Evolutionary conservation across 2,113 vertebrate genomes (phyloP).

Genomic region (Laticauda laticaudata): DNA sequence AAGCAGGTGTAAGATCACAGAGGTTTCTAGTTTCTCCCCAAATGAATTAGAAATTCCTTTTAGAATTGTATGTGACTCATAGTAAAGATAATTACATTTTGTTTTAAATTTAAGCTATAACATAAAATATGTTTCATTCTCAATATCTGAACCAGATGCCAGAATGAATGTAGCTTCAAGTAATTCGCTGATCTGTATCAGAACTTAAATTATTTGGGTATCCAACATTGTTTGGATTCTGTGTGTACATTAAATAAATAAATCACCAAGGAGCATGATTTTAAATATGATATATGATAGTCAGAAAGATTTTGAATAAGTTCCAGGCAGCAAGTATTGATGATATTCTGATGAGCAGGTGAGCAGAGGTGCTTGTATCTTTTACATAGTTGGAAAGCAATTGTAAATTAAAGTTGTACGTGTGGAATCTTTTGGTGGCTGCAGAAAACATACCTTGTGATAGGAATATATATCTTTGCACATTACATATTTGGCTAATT

Average conservation of each 20-base stretch:
- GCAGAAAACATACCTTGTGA: not conserved
- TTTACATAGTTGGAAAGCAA: not conserved
- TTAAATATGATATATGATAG: not conserved
- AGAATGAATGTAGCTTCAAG: not conserved
- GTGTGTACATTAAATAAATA: not conserved
- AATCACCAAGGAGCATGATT: not conserved
- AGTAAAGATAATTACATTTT: conserved; percentile 43
- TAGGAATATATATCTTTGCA: not conserved
- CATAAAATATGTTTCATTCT: not conserved
- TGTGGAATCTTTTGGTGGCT: not conserved
- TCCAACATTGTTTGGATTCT: not conserved
- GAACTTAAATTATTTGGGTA: not conserved
- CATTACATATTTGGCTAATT: not conserved
- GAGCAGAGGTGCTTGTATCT: not conserved
- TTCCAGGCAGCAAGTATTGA: not conserved
- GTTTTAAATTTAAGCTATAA: conserved; percentile 18
- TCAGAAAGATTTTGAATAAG: not conserved
- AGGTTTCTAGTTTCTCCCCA: conserved; percentile 51
- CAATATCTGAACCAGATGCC: not conserved
- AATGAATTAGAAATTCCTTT: conserved; percentile 58
- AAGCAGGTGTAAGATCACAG: conserved; percentile 77
- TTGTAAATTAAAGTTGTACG: not conserved
- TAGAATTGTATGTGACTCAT: conserved; percentile 43
- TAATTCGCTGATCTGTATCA: not conserved
- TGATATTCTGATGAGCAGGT: not conserved